phyloP scores from a whole-genome alignment of 2,797 vertebrate genomes.

The Hylomyscus alleni region DNA sequence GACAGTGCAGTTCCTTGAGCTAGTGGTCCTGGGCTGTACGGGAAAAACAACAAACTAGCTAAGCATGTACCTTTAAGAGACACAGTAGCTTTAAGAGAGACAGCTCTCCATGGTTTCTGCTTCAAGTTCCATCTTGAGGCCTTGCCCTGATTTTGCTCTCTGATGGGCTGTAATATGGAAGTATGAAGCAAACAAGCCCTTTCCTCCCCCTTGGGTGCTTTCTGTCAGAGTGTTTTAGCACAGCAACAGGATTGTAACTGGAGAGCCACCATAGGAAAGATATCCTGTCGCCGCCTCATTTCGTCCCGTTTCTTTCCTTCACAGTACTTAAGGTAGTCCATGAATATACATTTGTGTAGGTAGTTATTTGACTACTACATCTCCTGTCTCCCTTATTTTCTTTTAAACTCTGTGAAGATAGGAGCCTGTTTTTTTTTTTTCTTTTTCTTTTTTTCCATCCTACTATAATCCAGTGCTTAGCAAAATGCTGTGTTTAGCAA shows the following conservation, averaged over 20 bases:
- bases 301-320: not conserved
- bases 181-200: not conserved
- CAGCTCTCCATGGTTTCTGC: not conserved
- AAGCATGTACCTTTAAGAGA: not conserved
- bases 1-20: not conserved
- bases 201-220: not conserved
- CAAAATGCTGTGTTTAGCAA: conserved; percentile 32
- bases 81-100: not conserved
- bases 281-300: not conserved
- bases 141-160: not conserved
- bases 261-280: not conserved
- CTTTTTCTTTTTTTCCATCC: not conserved
- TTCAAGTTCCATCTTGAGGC: not conserved
- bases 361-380: not conserved
- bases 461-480: not conserved
- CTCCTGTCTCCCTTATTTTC: not conserved
- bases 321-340: not conserved
- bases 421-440: not conserved
- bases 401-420: not conserved
- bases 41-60: not conserved
- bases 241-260: not conserved
- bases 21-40: not conserved
- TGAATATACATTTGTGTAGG: not conserved
- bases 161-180: not conserved
- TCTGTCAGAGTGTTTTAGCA: not conserved